Evolutionary conservation across 2,797 vertebrate genomes (phyloP), one percentile per base, ranked within the genome.

Genomic region (Triplophysa yarkandensis): DNA sequence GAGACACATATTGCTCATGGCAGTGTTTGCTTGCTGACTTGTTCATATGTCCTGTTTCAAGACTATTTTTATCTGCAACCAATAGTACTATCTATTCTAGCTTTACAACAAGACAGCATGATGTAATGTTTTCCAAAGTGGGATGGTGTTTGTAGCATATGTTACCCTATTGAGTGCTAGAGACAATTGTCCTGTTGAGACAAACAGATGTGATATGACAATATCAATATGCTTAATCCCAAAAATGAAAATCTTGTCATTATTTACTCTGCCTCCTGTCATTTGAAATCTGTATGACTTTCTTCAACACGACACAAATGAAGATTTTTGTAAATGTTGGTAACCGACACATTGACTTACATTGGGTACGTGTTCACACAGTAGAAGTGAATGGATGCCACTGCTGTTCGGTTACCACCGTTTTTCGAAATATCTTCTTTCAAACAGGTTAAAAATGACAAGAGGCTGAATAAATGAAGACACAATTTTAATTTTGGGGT

Each of bases 11-110:
- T 74, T 83, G 63, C 32, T 58, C 81, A 79, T 69, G 21, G 71
- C 71, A 68, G 64, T 21, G 72, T 60, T 64, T 76, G 52, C 77
- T 76, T 46, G 60, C 61, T 80, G 63, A 74, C 67, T 78, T 68
- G 80, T 81, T 81, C 81, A 83, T 78, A 80, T 84, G 81, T 74
- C 70, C 71, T 81, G 73, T 83, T 83, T 73, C 60, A 77, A 84
- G 84, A 78, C 75, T 83, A 82, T 82, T 83, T 84, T 88, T 82
- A 83, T 86, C 75, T 41, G 54, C 57, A 27, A 44, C 11, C 70
- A 50, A 65, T 67, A 68, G 41, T 44, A 39, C 44, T 7, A 10
- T 25, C 27, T 63, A 71, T 77, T 62, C 57, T 62, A 74, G 69
- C 82, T 76, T 83, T n/a, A 77, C 66, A 68, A 60, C 81, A 71